These are phyloP conservation scores for Anoncus sp. DNA, from an alignment of 2,888 invertebrate genomes.

Conservation along the genomic window DNA sequence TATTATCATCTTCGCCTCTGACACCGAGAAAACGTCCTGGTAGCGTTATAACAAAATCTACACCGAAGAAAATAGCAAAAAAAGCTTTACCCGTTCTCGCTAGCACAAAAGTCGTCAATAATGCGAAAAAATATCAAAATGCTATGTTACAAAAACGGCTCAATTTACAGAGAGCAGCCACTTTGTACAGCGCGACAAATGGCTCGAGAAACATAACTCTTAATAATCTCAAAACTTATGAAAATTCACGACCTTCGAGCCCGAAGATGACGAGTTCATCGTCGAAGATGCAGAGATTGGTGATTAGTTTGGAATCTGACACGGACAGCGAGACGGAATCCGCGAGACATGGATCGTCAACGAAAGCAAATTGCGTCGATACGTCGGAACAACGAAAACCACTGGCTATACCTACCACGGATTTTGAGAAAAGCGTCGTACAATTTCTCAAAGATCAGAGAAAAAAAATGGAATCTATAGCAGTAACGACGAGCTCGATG, in stretches of 20 bases:
- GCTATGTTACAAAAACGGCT: constrained; percentile 73
- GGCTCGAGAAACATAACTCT: constrained; percentile 64
- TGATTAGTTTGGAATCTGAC: constrained; percentile 79
- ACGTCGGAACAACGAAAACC: constrained; percentile 42
- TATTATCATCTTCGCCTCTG: neutral
- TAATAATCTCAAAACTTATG: constrained; percentile 68
- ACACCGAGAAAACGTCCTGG: constrained; percentile 63
- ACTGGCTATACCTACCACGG: constrained; percentile 72
- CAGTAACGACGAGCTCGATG: constrained; percentile 44
- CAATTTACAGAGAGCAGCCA: constrained; percentile 71
- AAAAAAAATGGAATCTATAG: constrained; percentile 76
- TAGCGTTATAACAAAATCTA: constrained; percentile 50
- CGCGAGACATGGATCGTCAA: constrained; percentile 51
- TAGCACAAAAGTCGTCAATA: constrained; percentile 77
- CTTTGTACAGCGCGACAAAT: constrained; percentile 23
- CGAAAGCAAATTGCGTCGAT: neutral
- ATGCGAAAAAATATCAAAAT: constrained; percentile 78
- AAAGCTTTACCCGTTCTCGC: constrained; percentile 68
- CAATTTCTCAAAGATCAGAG: constrained; percentile 79
- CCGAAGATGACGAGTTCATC: constrained; percentile 65
- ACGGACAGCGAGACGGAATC: constrained; percentile 78
- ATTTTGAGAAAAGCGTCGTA: constrained; percentile 81
- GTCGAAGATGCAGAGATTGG: constrained; percentile 71
- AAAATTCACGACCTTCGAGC: constrained; percentile 65
- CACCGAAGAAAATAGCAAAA: constrained; percentile 72